A percentile compares a stretch with the other conserved stretches of the same genome.
Conservation (phyloP, 2,888 invertebrate genomes). For the Esperia sulphurella region DNA sequence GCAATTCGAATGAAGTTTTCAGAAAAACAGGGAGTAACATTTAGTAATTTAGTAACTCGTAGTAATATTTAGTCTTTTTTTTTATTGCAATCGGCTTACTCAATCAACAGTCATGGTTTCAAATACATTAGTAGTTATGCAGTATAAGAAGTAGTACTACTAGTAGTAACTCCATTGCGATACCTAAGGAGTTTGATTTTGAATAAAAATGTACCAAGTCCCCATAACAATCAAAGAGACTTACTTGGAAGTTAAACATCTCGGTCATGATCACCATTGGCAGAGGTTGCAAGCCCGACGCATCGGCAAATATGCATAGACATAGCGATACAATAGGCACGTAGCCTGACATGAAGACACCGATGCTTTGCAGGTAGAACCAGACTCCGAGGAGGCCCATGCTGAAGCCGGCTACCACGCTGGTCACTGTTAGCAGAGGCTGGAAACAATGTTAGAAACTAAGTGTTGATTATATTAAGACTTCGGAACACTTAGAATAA, state of each 20-base stretch:
- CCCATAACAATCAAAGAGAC: conserved; percentile 4
- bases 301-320: conserved; percentile 60
- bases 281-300: conserved; percentile 62
- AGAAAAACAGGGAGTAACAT: too few relatives aligned
- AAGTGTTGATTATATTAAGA: too few relatives aligned
- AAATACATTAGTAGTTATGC: too few relatives aligned
- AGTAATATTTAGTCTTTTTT: too few relatives aligned
- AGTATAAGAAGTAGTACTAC: too few relatives aligned
- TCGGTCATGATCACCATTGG: conserved; percentile 73
- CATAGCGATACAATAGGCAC: conserved; percentile 63
- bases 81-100: too few relatives aligned
- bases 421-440: conserved; percentile 67
- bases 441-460: conserved; percentile 23
- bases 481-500: too few relatives aligned
- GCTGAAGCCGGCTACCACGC: conserved; percentile 58
- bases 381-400: conserved; percentile 66
- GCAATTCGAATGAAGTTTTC: too few relatives aligned
- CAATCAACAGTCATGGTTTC: too few relatives aligned
- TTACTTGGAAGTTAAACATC: conserved; percentile 70
- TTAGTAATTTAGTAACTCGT: too few relatives aligned
- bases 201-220: neutral
- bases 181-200: too few relatives aligned
- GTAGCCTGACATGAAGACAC: conserved; percentile 56
- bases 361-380: conserved; percentile 59
- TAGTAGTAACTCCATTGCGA: too few relatives aligned